These are phyloP conservation scores for Gambusia affinis DNA, from an alignment of 2,113 vertebrate species.

Conservation along the genomic window DNA sequence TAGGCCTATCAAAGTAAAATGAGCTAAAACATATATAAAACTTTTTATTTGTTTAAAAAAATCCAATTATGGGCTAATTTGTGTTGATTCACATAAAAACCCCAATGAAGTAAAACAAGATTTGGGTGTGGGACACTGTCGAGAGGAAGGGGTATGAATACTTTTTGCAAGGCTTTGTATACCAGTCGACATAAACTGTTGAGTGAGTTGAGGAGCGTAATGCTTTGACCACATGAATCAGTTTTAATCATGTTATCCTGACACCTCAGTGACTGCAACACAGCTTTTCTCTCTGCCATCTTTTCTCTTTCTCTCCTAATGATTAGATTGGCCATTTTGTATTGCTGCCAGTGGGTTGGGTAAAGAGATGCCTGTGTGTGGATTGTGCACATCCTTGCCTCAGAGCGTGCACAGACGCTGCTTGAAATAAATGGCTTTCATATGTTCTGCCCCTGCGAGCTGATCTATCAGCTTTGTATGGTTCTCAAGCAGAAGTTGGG, in stretches of 20 bases:
- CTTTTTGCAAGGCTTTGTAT: not conserved
- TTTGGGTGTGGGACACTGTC: not conserved
- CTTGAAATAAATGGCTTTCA: constrained; percentile 77
- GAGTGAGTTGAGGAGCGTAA: constrained; percentile 49
- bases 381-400: constrained; percentile 15
- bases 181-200: constrained; percentile 26
- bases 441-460: constrained; percentile 59
- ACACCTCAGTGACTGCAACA: constrained; percentile 69
- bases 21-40: too few species aligned
- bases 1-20: too few species aligned
- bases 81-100: not conserved
- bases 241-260: constrained; percentile 79
- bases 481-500: constrained; percentile 52
- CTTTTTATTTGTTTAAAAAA: too few species aligned
- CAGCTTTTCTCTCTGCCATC: constrained; percentile 64
- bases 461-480: constrained; percentile 71
- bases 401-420: constrained; percentile 39
- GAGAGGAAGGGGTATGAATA: not conserved
- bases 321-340: constrained; percentile 74
- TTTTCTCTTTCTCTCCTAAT: constrained; percentile 70
- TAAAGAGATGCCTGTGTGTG: constrained; percentile 59
- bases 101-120: not conserved
- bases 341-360: constrained; percentile 52
- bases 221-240: constrained; percentile 72
- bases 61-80: not conserved